Base-by-base conservation (phyloP, 2,113 vertebrate species). In the Plotosus lineatus region DNA sequence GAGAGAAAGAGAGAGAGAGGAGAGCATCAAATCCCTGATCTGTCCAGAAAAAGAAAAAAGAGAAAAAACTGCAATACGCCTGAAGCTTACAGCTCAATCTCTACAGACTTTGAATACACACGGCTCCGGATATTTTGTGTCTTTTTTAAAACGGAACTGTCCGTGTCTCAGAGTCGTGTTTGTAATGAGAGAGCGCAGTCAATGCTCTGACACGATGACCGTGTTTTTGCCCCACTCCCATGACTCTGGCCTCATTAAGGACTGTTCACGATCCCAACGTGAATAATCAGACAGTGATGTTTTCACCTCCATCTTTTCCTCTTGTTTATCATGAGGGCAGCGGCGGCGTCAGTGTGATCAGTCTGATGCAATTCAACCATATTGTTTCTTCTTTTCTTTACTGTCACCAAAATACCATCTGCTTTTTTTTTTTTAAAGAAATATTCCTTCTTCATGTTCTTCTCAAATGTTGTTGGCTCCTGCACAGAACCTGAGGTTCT, bases 231-330 rank as follows among this genome's bases (percentile, higher is more conserved):
- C 68, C 50, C 55, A 60, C 71, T 83, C 68, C 56, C 66, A 19
- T 36, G 80, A 72, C 73, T 77, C 81, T 38, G 46, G 81, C 58
- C 86, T 83, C 82, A 83, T 85, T 87, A 85, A 5, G 44, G 53
- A 40, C 80, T 44, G 56, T 36, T 78, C 71, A 21, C 50, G 79
- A 55, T 58, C 58, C 76, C 75, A 82, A 86, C 85, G 82, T 72
- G 76, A 63, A 86, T 76, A 55, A 79, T 84, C 73, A 77, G 66
- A 36, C 36, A 78, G 42, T 23, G 8, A 5, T n/a, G 10, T 56
- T 63, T 77, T 56, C 17, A n/a, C n/a, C n/a, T n/a, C 2, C 10
- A 65, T 21, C 51, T 51, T 44, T 61, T 14, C 38, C 14, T 44
- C 65, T 68, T 8, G 0, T 50, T 8, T 15, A 17, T 28, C 7